Conservation (phyloP, 2,797 vertebrate species). For the Siniperca obscura region DNA sequence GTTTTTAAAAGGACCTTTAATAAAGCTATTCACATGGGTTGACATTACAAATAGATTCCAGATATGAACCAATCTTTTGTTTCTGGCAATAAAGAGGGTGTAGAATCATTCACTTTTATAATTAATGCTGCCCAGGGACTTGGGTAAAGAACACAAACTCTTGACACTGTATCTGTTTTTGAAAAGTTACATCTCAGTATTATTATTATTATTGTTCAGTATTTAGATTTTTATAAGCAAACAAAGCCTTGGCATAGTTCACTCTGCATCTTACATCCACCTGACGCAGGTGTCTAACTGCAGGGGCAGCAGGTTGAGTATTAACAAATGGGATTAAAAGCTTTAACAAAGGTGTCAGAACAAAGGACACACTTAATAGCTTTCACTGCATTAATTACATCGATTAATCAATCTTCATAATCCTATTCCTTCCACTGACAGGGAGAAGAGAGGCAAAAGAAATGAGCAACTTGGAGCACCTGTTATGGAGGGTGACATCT, state of each 20-base stretch:
- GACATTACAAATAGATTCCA: conserved; percentile 25
- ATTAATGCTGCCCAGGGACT: neutral
- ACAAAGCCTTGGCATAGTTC: conserved; percentile 16
- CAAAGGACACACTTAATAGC: conserved; percentile 79
- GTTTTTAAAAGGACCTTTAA: conserved; percentile 52
- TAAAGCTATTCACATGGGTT: conserved; percentile 33
- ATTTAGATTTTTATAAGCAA: conserved; percentile 14
- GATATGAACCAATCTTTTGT: neutral
- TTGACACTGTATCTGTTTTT: neutral
- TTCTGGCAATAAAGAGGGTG: conserved; percentile 3
- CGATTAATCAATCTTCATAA: conserved; percentile 77
- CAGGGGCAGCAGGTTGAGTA: conserved; percentile 79
- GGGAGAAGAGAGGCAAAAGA: conserved; percentile 28
- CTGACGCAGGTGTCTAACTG: conserved; percentile 68
- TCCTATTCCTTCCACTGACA: conserved; percentile 67
- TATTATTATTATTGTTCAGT: neutral
- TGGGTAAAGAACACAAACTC: neutral
- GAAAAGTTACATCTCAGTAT: conserved; percentile 2
- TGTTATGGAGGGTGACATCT: conserved; percentile 8
- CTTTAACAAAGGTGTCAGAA: conserved; percentile 77
- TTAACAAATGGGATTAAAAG: conserved; percentile 82
- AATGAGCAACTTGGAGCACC: neutral
- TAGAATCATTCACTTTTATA: neutral
- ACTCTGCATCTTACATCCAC: conserved; percentile 33
- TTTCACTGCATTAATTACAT: conserved; percentile 80